phyloP scores from a whole-genome alignment of 2,113 vertebrate species.

The Mirounga angustirostris region DNA sequence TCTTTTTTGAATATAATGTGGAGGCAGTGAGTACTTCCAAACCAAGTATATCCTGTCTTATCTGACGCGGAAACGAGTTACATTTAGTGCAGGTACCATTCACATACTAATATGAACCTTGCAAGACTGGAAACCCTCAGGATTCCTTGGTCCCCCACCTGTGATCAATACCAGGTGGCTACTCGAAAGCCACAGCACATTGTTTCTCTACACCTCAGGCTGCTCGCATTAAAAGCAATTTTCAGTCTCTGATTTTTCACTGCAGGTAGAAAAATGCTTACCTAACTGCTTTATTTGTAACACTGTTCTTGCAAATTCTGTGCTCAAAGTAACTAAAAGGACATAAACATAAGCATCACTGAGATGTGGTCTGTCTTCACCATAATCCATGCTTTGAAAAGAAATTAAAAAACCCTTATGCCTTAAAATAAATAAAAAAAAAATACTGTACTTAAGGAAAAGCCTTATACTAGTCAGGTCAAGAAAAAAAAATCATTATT shows the following conservation, averaged over 20 bases:
- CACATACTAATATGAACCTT: too few relatives aligned
- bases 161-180: neutral
- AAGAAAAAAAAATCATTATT: neutral
- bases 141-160: neutral
- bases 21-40: neutral
- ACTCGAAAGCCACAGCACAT: fast-evolving
- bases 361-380: neutral
- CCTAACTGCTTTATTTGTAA: neutral
- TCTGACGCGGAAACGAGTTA: neutral
- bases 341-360: neutral
- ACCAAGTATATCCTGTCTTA: too few relatives aligned
- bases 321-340: neutral
- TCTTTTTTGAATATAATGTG: neutral
- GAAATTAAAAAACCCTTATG: neutral
- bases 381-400: neutral
- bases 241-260: neutral
- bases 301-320: neutral
- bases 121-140: neutral
- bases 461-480: neutral
- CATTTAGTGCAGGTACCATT: neutral
- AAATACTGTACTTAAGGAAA: neutral
- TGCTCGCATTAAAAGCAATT: neutral
- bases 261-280: neutral
- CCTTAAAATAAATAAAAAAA: neutral
- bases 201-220: neutral